Conservation (phyloP, 2,797 vertebrate species). For the Clarias fuscus region DNA sequence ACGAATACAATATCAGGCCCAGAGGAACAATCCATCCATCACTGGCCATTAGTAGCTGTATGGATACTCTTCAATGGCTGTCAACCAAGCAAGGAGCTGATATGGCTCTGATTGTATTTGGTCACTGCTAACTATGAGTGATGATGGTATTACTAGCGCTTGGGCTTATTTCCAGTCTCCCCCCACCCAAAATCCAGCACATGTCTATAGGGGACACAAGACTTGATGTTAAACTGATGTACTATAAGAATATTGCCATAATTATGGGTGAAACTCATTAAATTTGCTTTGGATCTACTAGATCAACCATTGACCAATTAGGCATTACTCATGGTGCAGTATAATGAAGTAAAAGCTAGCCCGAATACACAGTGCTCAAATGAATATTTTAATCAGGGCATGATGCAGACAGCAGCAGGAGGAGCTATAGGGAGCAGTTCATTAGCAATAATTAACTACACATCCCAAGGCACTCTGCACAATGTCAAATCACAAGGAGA, state of each 20-base stretch:
- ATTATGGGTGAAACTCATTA: constrained; percentile 17
- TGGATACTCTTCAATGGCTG: constrained; percentile 31
- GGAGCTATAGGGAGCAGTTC: constrained; percentile 45
- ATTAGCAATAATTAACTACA: constrained; percentile 49
- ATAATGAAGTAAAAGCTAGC: constrained; percentile 14
- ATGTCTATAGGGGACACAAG: constrained; percentile 19
- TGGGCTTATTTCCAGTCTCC: neutral
- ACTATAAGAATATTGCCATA: neutral
- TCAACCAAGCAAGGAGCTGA: constrained; percentile 34
- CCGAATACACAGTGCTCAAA: neutral
- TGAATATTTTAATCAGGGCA: constrained; percentile 20
- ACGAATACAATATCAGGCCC: constrained; percentile 32
- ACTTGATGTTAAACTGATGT: neutral
- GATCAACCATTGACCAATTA: constrained; percentile 17
- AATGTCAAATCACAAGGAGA: constrained; percentile 28
- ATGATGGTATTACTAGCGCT: constrained; percentile 35
- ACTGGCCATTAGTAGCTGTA: constrained; percentile 42
- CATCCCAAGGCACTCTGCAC: constrained; percentile 42
- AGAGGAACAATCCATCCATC: constrained; percentile 52
- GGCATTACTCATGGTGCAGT: constrained; percentile 18
- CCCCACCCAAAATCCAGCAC: neutral
- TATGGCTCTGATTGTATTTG: constrained; percentile 51
- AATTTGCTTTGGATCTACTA: neutral
- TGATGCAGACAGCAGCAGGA: constrained; percentile 21
- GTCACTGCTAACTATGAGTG: constrained; percentile 49